Evolutionary conservation across 1,140 invertebrate genomes (phyloP), one percentile per base, ranked within the genome.

Genomic region (Bombus terrestris): DNA sequence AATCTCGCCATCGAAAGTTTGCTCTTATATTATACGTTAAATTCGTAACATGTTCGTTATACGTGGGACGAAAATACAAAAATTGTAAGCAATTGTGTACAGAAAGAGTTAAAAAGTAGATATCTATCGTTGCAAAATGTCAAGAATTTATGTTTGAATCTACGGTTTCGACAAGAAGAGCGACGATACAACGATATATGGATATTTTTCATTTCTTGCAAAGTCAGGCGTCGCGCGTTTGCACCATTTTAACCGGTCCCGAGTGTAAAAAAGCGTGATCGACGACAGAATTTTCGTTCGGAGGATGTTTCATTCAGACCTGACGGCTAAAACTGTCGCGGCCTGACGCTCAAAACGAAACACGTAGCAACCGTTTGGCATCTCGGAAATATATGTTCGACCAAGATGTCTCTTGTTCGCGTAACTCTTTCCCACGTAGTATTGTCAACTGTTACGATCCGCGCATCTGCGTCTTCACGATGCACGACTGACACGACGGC

Each of bases 301-400:
- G 41, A 68, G 77, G 77, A 79, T 25, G 77, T 79, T 79, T 79
- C 77, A 79, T 79, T 59, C 62, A 43, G 62, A 79, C 62, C 68
- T 79, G 77, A 79, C 77, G 77, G 77, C 47, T 79, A 79, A 79
- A 79, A 79, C 57, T 79, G 77, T 79, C 77, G 77, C 62, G 41
- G 77, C 35, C 62, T 47, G 64, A 79, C 77, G 68, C 62, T 68
- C 74, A 59, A 59, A 79, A 79, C 62, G 77, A 79, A 79, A 79
- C 77, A 79, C 77, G 77, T 79, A 68, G 62, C 41, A 12, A 22
- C n/a, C 77, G 77, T 43, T 66, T 79, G 77, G 77, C 62, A 79
- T 47, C n/a, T 39, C 41, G 77, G 41, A 47, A 39, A 79, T 79
- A 68, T 68, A 79, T 37, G 62, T 79, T 25, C 41, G 32, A 47